These are phyloP conservation scores for Trachymyrmex septentrionalis DNA, from an alignment of 1,140 invertebrate species.

Conservation along the genomic window DNA sequence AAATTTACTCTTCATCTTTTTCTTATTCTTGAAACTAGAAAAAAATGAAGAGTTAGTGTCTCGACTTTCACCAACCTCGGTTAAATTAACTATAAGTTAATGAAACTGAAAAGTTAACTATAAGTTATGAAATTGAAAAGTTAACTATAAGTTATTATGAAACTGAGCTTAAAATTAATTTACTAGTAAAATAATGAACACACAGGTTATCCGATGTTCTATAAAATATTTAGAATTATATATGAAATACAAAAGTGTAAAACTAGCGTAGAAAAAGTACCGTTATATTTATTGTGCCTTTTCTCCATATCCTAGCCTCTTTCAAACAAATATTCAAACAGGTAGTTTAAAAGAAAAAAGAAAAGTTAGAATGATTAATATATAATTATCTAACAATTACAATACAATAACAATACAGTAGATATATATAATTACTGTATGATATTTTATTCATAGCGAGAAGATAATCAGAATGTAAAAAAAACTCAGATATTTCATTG, in stretches of 20 bases:
- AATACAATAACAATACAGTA: no score
- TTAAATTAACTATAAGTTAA: no score
- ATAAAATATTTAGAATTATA: conserved; percentile 69
- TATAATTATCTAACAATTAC: background rate
- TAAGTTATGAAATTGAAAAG: no score
- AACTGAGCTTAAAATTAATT: no score
- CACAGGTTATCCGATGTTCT: conserved; percentile 56
- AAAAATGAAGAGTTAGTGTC: no score
- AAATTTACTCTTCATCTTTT: no score
- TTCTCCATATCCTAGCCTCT: background rate
- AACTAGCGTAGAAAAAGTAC: conserved; percentile 67
- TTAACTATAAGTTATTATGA: no score
- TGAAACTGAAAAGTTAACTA: no score
- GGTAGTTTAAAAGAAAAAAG: background rate
- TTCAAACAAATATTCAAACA: background rate
- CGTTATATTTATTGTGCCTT: conserved; percentile 60
- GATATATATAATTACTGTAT: background rate
- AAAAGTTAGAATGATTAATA: background rate
- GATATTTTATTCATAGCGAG: background rate
- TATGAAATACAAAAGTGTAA: conserved; percentile 81
- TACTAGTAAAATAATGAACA: conserved; percentile 33
- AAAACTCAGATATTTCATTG: conserved; percentile 64
- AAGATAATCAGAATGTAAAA: conserved; percentile 19
- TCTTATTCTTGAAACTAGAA: no score
- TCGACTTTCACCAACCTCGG: no score